Base-by-base conservation (phyloP, 2,113 vertebrate species). In the Arothron firmamentum region DNA sequence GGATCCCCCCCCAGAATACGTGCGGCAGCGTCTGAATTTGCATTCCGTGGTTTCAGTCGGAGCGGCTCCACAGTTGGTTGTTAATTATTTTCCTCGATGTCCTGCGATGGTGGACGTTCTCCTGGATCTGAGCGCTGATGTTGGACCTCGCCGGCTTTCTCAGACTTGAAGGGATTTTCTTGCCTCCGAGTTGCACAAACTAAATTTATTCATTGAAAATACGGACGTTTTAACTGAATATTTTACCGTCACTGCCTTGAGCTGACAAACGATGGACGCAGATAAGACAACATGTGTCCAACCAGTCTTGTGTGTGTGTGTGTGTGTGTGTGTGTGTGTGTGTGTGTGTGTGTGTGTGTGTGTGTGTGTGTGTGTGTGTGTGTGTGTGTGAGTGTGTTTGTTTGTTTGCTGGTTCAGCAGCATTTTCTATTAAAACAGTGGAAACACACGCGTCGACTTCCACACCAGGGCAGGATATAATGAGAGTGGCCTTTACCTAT, bases 101-200 rank as follows among this genome's bases (percentile, higher is more conserved):
- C 16, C 31, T 57, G n/a, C 20, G 19, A 34, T 47, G 12, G 14
- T 16, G 38, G 52, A 1, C 25, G 52, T 52, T 16, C 43, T 52
- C 19, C 49, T 21, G 7, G 41, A 59, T 63, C 59, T 18, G 49
- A 63, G 16, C 17, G 15, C 5, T 52, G 45, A 3, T 25, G 64
- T 51, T 31, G 28, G 41, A 3, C 52, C 38, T 45, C 2, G 46
- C n/a, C n/a, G 1, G 8, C 3, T 19, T 2, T 34, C 47, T 60
- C 2, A 38, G 34, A 38, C 34, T 38, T 38, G 34, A 38, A 38
- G 34, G 34, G 34, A 38, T 38, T 38, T 38, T 38, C 34, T 38
- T 2, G 34, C 34, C 34, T 11, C 9, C 34, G 11, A 38, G 34
- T 38, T 12, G 34, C 34, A 38, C 34, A 3, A 38, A 10, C 34